Evolutionary conservation across 2,888 invertebrate genomes (phyloP), one percentile per base, ranked within the genome.

Genomic region (Polia nebulosa): DNA sequence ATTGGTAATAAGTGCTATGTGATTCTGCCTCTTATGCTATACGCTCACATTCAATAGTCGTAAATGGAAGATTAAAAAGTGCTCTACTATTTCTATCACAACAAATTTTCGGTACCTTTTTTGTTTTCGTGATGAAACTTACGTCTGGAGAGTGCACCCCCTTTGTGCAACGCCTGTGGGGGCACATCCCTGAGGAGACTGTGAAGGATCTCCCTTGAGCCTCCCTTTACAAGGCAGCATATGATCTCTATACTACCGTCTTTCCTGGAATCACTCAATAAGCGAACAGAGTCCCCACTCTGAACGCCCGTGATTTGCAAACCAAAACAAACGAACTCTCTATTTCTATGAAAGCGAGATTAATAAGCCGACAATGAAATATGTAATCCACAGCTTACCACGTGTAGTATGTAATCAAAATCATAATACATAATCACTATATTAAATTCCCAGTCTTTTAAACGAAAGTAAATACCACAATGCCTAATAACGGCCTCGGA

Each of bases 381-480:
- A 47, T 69, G 68, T 79, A 69, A 75, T 52, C 56, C 69, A 0
- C 20, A n/a, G 52, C 44, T 70, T 63, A 78, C 80, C 65, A 59
- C 64, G 59, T 78, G 66, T 76, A 44, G 52, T 49, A 65, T 66
- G 71, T 72, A 49, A 78, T 57, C 69, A 34, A 41, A 80, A 76
- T 80, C 60, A 76, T 63, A 67, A 61, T 55, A 79, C 62, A 72
- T 63, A 74, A 81, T 81, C 49, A 60, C 64, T 81, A 32, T 29
- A 76, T 79, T 71, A 69, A 60, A 62, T 75, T 81, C 84, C 60
- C 82, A 81, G 72, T 82, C 17, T 60, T 65, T 55, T 76, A 81
- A 81, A 76, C 79, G 84, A 83, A 82, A 83, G 81, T 83, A 83
- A 82, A 81, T 69, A 83, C 65, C 66, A 82, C 82, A 82, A 83